These are phyloP conservation scores for Gymnosoma rotundatum DNA, from an alignment of 2,888 invertebrate species.

Conservation along the genomic window DNA sequence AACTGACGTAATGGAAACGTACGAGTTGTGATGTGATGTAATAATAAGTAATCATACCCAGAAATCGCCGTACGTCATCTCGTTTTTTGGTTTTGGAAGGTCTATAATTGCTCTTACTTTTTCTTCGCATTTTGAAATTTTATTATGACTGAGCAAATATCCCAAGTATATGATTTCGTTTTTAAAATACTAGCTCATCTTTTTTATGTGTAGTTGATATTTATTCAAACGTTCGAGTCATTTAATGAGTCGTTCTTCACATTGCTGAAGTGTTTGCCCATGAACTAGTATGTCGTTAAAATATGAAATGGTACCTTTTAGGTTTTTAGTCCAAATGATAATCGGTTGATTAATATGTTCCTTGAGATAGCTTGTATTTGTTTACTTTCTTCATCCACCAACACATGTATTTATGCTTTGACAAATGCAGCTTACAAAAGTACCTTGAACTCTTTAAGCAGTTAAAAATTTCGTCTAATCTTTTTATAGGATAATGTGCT, in stretches of 20 bases:
- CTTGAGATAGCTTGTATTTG: conserved; percentile 60
- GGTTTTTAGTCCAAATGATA: conserved; percentile 34
- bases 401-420: conserved; percentile 58
- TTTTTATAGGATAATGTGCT: conserved; percentile 54
- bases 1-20: no score
- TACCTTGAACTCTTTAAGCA: neutral
- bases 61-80: conserved; percentile 25
- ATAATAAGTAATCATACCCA: no score
- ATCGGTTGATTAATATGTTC: conserved; percentile 39
- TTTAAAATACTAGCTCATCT: conserved; percentile 45
- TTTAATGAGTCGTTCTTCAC: neutral
- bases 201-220: neutral
- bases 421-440: conserved; percentile 7
- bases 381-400: conserved; percentile 29
- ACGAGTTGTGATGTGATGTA: no score
- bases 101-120: conserved; percentile 4
- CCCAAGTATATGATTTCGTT: conserved; percentile 38
- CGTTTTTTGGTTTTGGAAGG: neutral
- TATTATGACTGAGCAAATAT: conserved; percentile 38
- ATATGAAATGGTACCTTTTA: conserved; percentile 44
- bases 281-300: neutral
- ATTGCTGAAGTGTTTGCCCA: neutral
- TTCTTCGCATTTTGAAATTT: conserved; percentile 32
- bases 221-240: neutral
- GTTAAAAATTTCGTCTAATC: no score